These are phyloP conservation scores for Drosophila parvula DNA, from an alignment of 1,140 invertebrate genomes.

Conservation along the genomic window DNA sequence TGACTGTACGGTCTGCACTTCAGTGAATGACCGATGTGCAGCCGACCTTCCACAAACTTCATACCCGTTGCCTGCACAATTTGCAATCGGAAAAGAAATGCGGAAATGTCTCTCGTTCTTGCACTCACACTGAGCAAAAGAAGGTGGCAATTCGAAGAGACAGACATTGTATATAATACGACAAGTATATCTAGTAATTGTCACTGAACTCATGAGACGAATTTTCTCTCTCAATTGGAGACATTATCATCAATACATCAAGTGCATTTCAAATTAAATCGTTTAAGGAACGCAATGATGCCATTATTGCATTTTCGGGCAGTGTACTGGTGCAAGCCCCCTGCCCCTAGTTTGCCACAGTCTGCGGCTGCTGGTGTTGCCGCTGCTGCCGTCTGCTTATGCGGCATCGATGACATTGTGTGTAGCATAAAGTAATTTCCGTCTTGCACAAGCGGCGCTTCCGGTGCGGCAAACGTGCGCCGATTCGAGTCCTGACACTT, in stretches of 20 bases:
- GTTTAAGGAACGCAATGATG: rapidly evolving
- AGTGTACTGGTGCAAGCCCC: constrained; percentile 4
- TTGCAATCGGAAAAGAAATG: constrained; percentile 50
- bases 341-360: background rate
- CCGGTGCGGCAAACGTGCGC: constrained; percentile 81
- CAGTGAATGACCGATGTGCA: constrained; percentile 45
- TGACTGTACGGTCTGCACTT: constrained; percentile 39
- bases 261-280: background rate
- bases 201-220: too few species aligned
- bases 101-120: constrained; percentile 29
- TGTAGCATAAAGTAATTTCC: constrained; percentile 83
- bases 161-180: background rate
- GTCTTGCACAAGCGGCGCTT: constrained; percentile 81
- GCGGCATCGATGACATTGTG: constrained; percentile 83
- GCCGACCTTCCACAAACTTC: constrained; percentile 9
- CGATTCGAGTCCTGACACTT: constrained; percentile 68
- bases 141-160: background rate
- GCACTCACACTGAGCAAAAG: constrained; percentile 2
- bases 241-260: background rate
- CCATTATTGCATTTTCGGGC: background rate
- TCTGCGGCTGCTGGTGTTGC: constrained; percentile 41
- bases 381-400: constrained; percentile 63
- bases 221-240: too few species aligned
- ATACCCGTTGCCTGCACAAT: constrained; percentile 22
- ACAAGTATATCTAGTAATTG: too few species aligned